Percentiles rank a stretch among this genome's conserved stretches.
These are phyloP conservation scores for Stylophora pistillata DNA, from an alignment of 64 coral and sea anemone species.

Conservation along the genomic window DNA sequence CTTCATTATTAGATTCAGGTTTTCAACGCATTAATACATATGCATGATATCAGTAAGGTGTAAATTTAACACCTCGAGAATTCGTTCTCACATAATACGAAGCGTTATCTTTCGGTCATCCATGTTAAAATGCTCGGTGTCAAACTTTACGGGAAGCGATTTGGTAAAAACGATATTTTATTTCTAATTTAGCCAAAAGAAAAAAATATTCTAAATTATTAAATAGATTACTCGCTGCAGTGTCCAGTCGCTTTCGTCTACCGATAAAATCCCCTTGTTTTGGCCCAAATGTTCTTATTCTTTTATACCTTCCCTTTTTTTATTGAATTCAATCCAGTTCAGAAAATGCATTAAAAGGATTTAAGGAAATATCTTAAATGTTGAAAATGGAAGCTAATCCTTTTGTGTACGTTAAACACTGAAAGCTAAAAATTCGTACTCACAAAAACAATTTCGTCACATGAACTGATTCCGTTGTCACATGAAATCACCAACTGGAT, in stretches of 20 bases:
- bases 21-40: not conserved
- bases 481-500: not conserved
- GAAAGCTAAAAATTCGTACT: not conserved
- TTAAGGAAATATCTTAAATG: not conserved
- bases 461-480: not conserved
- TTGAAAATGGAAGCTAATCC: not conserved
- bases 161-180: not conserved
- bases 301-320: not conserved
- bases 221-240: not conserved
- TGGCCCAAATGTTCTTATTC: not conserved
- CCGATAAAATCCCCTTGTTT: not conserved
- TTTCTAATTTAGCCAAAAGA: not conserved
- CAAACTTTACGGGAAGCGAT: not conserved
- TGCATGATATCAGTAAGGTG: not conserved
- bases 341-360: too few species aligned
- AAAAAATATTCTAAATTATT: constrained; percentile 5
- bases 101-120: not conserved
- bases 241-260: not conserved
- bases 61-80: not conserved
- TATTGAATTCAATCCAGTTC: not conserved
- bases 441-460: not conserved
- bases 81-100: not conserved
- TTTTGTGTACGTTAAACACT: not conserved
- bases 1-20: not conserved
- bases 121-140: not conserved